Base-by-base conservation (phyloP, 2,113 vertebrate species). In the Tauraco erythrolophus region DNA sequence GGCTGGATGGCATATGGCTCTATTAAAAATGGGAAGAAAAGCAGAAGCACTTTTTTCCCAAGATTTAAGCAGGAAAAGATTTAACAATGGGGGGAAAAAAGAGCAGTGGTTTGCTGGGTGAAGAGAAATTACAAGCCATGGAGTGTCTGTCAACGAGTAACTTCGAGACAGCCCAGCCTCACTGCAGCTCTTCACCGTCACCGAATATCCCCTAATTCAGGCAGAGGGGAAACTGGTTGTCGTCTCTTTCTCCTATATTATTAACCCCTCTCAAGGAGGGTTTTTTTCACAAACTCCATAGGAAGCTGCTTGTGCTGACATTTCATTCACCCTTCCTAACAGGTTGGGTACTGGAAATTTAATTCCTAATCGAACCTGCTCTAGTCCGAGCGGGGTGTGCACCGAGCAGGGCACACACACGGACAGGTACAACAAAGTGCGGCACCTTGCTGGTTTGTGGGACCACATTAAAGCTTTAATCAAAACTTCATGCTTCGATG, bases 401-500 rank as follows among this genome's bases (percentile, higher is more conserved):
- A 1, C 70, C 2, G 50, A 57, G 94, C 2, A 5, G 71, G 1
- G 3, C 6, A 6, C 41, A 24, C 33, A 35, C 27, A 41, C 2
- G 2, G 33, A 27, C 1, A 31, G 41, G 33, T 33, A 45, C 75
- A 24, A 37, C 80, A 24, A 74, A 80, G 30, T 39, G 56, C 45
- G 33, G 71, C 74, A 50, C 71, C 84, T 84, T 33, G 72, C 54
- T 68, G 88, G 45, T 48, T 68, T 69, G 65, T 88, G 81, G 22
- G 33, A 16, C 45, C 1, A 2, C 83, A 28, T 50, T 54, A 41
- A 77, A 88, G 80, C 77, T 96, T 75, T 58, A 65, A 84, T 51
- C 88, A 58, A 75, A 91, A 92, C 69, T 85, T 94, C 74, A 25
- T n/a, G 84, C 78, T 84, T 79, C 71, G 5, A 4, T 41, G 53